These are phyloP conservation scores for Xanthia togata DNA, from an alignment of 2,888 invertebrate species.

Conservation along the genomic window DNA sequence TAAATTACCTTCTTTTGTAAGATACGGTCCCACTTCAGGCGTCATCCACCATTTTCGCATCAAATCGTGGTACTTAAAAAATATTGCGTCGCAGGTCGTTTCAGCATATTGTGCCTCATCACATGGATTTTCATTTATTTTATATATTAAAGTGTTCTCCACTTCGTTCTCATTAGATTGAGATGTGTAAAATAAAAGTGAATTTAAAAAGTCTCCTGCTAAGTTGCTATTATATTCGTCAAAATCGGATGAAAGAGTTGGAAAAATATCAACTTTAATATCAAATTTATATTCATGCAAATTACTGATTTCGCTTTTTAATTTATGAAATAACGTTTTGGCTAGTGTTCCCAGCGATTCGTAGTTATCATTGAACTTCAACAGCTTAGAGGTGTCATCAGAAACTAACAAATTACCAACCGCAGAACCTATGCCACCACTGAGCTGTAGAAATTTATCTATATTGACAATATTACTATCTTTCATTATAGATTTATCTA, in stretches of 20 bases:
- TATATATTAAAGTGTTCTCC: too few relatives aligned
- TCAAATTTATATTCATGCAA: too few relatives aligned
- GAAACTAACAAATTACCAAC: constrained; percentile 50
- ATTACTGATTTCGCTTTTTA: too few relatives aligned
- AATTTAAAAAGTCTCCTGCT: too few relatives aligned
- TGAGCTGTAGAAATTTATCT: constrained; percentile 27
- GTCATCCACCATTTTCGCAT: constrained; percentile 52
- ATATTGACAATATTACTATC: constrained; percentile 17
- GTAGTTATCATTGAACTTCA: constrained; percentile 31
- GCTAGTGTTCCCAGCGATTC: background rate
- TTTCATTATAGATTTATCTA: constrained; percentile 26
- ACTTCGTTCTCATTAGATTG: too few relatives aligned
- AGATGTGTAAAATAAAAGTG: too few relatives aligned
- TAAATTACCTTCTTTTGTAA: constrained; percentile 11
- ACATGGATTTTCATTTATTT: constrained; percentile 5
- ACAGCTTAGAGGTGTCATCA: background rate
- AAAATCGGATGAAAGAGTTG: too few relatives aligned
- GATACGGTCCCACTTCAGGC: constrained; percentile 24
- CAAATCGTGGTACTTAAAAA: constrained; percentile 40
- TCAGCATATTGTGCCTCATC: background rate
- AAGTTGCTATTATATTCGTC: too few relatives aligned
- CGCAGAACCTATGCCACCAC: constrained; percentile 44
- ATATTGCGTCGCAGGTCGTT: constrained; percentile 31
- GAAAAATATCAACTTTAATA: too few relatives aligned
- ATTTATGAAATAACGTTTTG: too few relatives aligned